Evolutionary conservation across 2,888 invertebrate species (phyloP).

Genomic region (Sarcophaga variegata): DNA sequence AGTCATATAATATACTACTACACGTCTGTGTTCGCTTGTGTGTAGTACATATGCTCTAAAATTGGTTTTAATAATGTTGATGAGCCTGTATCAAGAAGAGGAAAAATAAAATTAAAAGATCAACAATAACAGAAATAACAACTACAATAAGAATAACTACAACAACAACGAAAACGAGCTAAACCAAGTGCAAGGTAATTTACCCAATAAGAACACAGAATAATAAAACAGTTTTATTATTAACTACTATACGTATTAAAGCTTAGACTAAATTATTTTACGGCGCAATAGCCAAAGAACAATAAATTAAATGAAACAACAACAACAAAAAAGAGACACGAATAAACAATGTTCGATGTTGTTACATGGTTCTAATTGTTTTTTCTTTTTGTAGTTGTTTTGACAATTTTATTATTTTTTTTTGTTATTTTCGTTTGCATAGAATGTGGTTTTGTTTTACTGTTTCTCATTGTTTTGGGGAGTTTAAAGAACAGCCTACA

Average conservation of each 20-base stretch:
- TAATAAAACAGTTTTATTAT: slow-evolving; percentile 16
- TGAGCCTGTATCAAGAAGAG: not conserved
- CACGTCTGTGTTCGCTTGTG: not conserved
- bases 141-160: slow-evolving; percentile 32
- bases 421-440: too few species aligned
- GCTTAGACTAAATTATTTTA: slow-evolving; percentile 49
- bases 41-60: slow-evolving; percentile 7
- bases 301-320: not conserved
- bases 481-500: too few species aligned
- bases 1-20: slow-evolving; percentile 1
- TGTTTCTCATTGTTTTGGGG: too few species aligned
- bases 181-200: slow-evolving; percentile 67
- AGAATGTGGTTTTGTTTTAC: too few species aligned
- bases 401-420: not conserved
- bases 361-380: not conserved
- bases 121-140: slow-evolving; percentile 15
- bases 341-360: not conserved
- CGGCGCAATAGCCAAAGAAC: slow-evolving; percentile 45
- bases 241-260: slow-evolving; percentile 13
- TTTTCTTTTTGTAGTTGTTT: slow-evolving; percentile 15
- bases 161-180: slow-evolving; percentile 33
- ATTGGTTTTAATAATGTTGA: not conserved
- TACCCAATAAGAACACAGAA: slow-evolving; percentile 37
- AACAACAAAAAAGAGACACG: slow-evolving; percentile 18
- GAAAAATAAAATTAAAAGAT: slow-evolving; percentile 26